Percentiles rank a stretch among this genome's conserved stretches.
phyloP scores from a whole-genome alignment of 2,113 vertebrate genomes.

The Narcine bancroftii region DNA sequence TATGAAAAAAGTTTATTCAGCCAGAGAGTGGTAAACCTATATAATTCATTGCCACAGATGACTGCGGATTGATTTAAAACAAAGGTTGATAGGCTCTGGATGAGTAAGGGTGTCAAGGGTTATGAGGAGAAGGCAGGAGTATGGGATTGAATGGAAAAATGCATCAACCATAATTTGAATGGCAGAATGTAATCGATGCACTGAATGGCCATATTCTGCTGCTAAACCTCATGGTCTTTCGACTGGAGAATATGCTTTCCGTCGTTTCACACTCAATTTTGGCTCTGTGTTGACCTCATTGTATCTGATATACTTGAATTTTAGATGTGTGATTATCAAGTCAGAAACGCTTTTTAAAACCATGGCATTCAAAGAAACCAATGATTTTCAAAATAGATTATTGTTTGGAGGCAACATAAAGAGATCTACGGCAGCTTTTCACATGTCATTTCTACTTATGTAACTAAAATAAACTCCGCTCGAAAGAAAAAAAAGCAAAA shows the following conservation, averaged over 20 bases:
- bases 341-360: conserved; percentile 11
- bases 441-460: conserved; percentile 12
- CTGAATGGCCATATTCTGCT: too few species aligned
- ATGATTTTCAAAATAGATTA: conserved; percentile 10
- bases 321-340: not conserved
- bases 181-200: too few species aligned
- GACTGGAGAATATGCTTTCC: not conserved
- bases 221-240: too few species aligned
- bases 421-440: not conserved
- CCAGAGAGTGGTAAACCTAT: too few species aligned
- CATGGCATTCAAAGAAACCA: conserved; percentile 7
- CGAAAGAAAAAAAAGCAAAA: not conserved
- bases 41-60: too few species aligned
- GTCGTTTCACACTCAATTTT: not conserved
- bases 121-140: too few species aligned
- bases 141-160: too few species aligned
- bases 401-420: conserved; percentile 11
- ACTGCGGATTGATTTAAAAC: too few species aligned
- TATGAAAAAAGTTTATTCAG: too few species aligned
- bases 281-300: not conserved
- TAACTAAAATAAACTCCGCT: not conserved
- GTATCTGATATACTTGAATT: not conserved
- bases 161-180: too few species aligned
- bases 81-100: too few species aligned
- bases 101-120: too few species aligned